Conservation (phyloP, 2,888 invertebrate genomes). For the Drosophila lacicola region DNA sequence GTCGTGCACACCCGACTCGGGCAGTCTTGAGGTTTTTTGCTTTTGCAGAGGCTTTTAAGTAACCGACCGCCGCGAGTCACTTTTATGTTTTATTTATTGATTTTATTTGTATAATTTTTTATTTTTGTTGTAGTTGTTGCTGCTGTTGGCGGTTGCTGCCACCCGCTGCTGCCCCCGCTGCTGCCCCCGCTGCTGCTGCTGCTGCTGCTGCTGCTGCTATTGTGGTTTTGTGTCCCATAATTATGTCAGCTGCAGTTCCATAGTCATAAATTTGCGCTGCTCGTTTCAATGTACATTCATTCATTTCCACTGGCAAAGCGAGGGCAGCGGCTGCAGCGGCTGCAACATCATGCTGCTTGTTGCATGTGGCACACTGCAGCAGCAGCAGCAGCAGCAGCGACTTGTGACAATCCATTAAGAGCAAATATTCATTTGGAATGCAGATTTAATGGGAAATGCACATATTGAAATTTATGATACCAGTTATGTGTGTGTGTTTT, state of each 20-base stretch:
- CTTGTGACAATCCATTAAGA: slow-evolving; percentile 52
- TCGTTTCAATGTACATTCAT: slow-evolving; percentile 49
- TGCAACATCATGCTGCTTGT: not conserved
- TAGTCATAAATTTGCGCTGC: slow-evolving; percentile 74
- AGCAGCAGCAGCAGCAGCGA: not conserved
- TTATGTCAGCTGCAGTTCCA: slow-evolving; percentile 77
- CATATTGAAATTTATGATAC: slow-evolving; percentile 62
- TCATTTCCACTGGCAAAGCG: slow-evolving; percentile 29
- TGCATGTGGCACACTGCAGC: slow-evolving; percentile 14
- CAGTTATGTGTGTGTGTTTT: slow-evolving; percentile 9
- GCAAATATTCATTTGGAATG: slow-evolving; percentile 60
- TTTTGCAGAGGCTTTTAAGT: slow-evolving; percentile 53
- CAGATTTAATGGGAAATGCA: slow-evolving; percentile 62
- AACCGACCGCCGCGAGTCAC: slow-evolving; percentile 65
- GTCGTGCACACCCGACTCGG: not conserved
- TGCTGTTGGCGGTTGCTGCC: slow-evolving; percentile 20
- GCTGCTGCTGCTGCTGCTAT: slow-evolving; percentile 40
- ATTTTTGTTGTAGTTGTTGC: slow-evolving; percentile 20
- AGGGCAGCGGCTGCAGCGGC: not conserved
- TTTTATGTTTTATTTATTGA: slow-evolving; percentile 76
- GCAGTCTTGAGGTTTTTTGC: not conserved
- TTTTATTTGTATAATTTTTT: slow-evolving; percentile 64
- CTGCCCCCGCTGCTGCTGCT: slow-evolving; percentile 33
- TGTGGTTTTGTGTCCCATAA: slow-evolving; percentile 74
- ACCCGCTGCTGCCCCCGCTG: slow-evolving; percentile 15